phyloP scores from a whole-genome alignment of 23 tunicate genomes.

The Styela plicata region DNA sequence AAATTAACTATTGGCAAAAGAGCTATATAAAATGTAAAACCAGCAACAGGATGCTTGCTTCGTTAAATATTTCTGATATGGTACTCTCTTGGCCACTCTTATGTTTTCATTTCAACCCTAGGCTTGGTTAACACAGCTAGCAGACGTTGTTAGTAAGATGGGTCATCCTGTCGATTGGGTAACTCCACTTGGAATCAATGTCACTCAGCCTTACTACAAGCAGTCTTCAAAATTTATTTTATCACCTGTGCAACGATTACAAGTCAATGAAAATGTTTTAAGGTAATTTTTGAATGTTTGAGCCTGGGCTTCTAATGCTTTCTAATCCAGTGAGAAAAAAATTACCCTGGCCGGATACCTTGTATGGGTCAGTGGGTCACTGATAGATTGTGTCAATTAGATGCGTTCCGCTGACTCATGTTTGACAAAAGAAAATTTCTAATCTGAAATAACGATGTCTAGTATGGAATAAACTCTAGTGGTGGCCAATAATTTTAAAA shows the following conservation, averaged over 20 bases:
- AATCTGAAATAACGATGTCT: no score
- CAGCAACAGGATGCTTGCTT: no score
- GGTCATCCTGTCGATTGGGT: constrained; percentile 74
- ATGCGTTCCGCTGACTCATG: no score
- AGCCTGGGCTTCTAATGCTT: not conserved
- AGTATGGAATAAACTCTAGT: no score
- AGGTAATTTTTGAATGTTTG: not conserved
- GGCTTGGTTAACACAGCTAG: constrained; percentile 68
- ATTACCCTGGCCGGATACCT: not conserved
- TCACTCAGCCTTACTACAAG: constrained; percentile 67
- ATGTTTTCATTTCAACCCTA: not conserved
- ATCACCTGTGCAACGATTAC: constrained; percentile 22
- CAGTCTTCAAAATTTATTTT: constrained; percentile 16
- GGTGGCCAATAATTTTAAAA: no score
- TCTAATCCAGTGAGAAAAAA: no score
- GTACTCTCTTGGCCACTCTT: no score
- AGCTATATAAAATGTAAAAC: no score
- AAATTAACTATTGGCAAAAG: no score
- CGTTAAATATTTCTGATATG: no score
- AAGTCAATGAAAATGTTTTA: not conserved
- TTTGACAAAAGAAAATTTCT: no score
- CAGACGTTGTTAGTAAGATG: constrained; percentile 47
- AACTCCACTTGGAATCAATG: constrained; percentile 68
- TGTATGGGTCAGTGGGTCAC: not conserved
- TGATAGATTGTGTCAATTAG: not conserved